phyloP scores from a whole-genome alignment of 2,113 vertebrate genomes.

The Chionodraco myersi region DNA sequence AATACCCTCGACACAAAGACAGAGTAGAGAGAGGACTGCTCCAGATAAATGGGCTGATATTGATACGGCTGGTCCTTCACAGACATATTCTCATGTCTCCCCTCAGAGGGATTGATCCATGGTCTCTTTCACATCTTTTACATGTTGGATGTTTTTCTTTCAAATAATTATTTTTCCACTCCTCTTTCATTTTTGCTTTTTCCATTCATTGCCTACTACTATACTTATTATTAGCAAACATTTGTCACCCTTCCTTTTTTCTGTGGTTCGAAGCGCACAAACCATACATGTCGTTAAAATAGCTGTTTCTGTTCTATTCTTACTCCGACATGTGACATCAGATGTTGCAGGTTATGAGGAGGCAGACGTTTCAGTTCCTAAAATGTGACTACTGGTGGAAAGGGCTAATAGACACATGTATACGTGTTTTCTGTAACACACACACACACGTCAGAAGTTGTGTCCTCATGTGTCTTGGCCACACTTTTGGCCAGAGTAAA shows the following conservation, averaged over 20 bases:
- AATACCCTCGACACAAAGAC: slow-evolving; percentile 46
- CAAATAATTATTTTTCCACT: neutral
- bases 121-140: neutral
- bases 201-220: slow-evolving; percentile 11
- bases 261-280: slow-evolving; percentile 11
- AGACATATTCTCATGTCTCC: slow-evolving; percentile 16
- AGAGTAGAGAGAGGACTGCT: slow-evolving; percentile 37
- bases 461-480: slow-evolving; percentile 3
- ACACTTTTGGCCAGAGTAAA: slow-evolving; percentile 2
- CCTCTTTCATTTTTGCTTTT: slow-evolving; percentile 36
- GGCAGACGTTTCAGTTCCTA: slow-evolving; percentile 44
- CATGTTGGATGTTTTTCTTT: neutral
- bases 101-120: neutral
- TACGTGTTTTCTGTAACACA: neutral
- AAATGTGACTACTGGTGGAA: neutral
- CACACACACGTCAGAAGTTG: neutral
- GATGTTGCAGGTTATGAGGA: neutral
- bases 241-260: slow-evolving; percentile 30
- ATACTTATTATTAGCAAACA: neutral
- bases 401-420: neutral
- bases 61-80: slow-evolving; percentile 33
- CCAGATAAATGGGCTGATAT: slow-evolving; percentile 48
- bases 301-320: slow-evolving; percentile 28
- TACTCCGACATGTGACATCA: slow-evolving; percentile 12
- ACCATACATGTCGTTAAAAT: slow-evolving; percentile 9